Evolutionary conservation across 1,140 invertebrate species (phyloP).

Genomic region (Spodoptera litura): DNA sequence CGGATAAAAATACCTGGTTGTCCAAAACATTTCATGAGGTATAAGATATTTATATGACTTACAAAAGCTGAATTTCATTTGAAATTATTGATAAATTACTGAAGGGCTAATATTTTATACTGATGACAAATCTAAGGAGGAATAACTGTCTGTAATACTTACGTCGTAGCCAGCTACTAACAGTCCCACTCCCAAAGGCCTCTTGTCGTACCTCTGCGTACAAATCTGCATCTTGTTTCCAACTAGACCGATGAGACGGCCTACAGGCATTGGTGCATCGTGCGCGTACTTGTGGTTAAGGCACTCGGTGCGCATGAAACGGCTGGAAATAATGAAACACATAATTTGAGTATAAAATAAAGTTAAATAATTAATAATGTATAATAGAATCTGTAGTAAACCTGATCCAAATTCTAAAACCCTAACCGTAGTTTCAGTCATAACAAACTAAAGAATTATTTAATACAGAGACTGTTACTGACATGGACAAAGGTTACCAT

Average conservation of each 20-base stretch:
- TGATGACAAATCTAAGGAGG: no score
- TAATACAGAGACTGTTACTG: no score
- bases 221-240: conserved; percentile 99
- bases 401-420: no score
- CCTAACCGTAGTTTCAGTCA: no score
- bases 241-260: conserved; percentile 93
- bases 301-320: conserved; percentile 97
- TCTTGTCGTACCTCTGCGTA: conserved; percentile 98
- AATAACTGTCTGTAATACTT: conserved; percentile 67
- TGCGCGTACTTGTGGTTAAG: conserved; percentile 96
- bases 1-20: no score
- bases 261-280: conserved; percentile 92
- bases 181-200: conserved; percentile 98
- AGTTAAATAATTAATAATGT: background rate
- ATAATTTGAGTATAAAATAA: conserved; percentile 25
- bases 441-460: no score
- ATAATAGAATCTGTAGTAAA: background rate
- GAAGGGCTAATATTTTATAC: no score
- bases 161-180: conserved; percentile 98
- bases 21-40: no score
- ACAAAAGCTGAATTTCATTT: no score
- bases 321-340: conserved; percentile 87
- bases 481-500: no score
- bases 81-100: no score
- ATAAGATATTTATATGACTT: no score